Evolutionary conservation across 2,888 invertebrate species (phyloP).

Genomic region (Polietes domitor): DNA sequence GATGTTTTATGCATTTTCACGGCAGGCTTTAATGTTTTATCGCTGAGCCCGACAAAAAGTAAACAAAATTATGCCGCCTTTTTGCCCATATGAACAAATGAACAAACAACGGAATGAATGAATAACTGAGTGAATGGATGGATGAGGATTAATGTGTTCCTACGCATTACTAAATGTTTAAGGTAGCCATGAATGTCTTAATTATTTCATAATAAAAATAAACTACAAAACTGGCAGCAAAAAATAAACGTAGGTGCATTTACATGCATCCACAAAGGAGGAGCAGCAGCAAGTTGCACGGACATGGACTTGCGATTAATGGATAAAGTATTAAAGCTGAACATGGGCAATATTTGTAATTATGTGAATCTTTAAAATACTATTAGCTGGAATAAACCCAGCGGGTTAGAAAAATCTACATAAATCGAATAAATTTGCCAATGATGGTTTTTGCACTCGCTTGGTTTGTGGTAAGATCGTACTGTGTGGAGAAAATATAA

Average conservation of each 20-base stretch:
- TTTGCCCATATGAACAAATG: not conserved
- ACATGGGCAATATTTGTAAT: slow-evolving; percentile 29
- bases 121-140: not conserved
- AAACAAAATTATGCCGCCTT: slow-evolving; percentile 11
- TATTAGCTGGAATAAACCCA: slow-evolving; percentile 12
- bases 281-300: no score
- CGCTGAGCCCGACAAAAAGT: not conserved
- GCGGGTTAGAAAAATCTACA: slow-evolving; percentile 20
- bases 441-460: not conserved
- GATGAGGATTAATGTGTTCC: slow-evolving; percentile 17
- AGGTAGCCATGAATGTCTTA: slow-evolving; percentile 34
- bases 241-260: slow-evolving; percentile 19
- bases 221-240: not conserved
- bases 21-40: slow-evolving; percentile 60
- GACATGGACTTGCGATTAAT: no score
- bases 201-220: slow-evolving; percentile 36
- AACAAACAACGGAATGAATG: not conserved
- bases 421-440: not conserved
- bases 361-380: slow-evolving; percentile 23
- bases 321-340: not conserved
- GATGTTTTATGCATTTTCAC: slow-evolving; percentile 35
- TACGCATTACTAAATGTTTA: slow-evolving; percentile 24
- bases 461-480: not conserved
- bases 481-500: no score
- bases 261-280: not conserved